Conservation (phyloP, 1,140 invertebrate species). For the Megalopta genalis region DNA sequence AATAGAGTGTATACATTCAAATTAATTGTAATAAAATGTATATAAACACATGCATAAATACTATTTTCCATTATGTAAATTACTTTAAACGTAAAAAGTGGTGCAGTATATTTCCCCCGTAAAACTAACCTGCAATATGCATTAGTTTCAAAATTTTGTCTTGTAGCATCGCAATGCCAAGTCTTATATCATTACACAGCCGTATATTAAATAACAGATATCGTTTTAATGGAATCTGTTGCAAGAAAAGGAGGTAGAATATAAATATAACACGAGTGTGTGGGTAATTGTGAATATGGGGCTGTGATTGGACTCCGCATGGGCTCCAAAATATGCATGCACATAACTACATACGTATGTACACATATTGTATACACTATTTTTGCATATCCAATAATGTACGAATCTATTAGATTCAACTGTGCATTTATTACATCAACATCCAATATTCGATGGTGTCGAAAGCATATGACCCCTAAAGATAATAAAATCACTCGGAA, state of each 20-base stretch:
- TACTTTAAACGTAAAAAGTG: not conserved
- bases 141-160: not conserved
- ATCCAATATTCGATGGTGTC: no score
- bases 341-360: not conserved
- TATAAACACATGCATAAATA: not conserved
- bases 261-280: not conserved
- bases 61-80: not conserved
- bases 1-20: not conserved
- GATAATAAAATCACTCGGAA: no score
- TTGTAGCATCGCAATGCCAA: not conserved
- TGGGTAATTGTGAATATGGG: not conserved
- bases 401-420: no score
- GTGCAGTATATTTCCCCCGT: no score
- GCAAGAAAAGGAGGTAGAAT: not conserved
- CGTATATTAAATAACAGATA: not conserved
- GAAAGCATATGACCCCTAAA: no score
- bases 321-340: not conserved
- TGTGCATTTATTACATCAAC: no score
- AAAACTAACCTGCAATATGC: conserved; percentile 26
- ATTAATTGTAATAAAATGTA: not conserved
- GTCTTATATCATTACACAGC: not conserved
- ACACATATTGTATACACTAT: no score
- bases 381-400: not conserved
- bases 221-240: not conserved
- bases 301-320: not conserved